phyloP scores from a whole-genome alignment of 2,797 vertebrate genomes.

The Kryptolebias ocellatus region DNA sequence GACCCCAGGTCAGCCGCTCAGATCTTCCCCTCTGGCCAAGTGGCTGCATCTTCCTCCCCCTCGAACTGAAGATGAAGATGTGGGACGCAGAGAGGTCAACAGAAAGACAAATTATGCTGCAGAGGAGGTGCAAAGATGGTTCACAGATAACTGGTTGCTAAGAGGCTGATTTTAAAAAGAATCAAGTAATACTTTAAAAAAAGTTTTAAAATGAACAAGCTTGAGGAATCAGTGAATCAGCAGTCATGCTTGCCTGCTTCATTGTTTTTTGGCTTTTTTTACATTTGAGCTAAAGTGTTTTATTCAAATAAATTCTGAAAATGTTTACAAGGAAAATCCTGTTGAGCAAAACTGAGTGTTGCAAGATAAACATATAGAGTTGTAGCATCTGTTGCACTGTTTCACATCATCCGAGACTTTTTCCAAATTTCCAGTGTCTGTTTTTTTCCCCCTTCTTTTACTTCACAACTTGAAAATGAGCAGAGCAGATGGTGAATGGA shows the following conservation, averaged over 20 bases:
- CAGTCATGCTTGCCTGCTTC: too few species aligned
- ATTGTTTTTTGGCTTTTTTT: too few species aligned
- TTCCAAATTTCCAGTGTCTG: not conserved
- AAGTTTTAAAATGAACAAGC: too few species aligned
- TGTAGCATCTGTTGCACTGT: not conserved
- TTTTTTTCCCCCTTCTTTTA: not conserved
- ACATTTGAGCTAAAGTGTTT: not conserved
- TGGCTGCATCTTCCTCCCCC: slow-evolving; percentile 18
- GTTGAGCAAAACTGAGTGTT: not conserved
- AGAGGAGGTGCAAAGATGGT: not conserved
- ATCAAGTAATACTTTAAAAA: not conserved
- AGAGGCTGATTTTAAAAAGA: not conserved
- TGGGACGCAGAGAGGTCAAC: slow-evolving; percentile 23
- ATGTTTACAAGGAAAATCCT: not conserved
- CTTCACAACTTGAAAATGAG: not conserved
- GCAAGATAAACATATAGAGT: not conserved
- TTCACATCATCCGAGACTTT: not conserved
- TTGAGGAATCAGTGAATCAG: too few species aligned
- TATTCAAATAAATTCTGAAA: not conserved
- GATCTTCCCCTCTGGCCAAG: slow-evolving; percentile 32
- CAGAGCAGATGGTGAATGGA: slow-evolving; percentile 4
- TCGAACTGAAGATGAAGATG: slow-evolving; percentile 17
- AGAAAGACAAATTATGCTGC: slow-evolving; percentile 10
- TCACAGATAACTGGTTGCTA: not conserved
- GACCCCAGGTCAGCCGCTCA: slow-evolving; percentile 51